phyloP scores from a whole-genome alignment of 2,113 vertebrate species.

The Rhinolophus ferrumequinum region DNA sequence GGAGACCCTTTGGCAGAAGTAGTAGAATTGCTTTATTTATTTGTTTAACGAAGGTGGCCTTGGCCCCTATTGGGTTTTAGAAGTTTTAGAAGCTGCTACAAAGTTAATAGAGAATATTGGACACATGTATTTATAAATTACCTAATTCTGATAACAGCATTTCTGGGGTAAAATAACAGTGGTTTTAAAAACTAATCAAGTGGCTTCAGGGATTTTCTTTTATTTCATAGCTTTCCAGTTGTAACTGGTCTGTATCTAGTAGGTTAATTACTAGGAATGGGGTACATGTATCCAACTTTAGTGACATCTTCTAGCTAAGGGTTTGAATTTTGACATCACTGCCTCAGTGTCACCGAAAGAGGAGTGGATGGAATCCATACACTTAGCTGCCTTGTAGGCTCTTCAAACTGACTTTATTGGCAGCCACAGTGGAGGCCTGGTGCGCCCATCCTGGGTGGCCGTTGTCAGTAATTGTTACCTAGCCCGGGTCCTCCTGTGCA shows the following conservation, averaged over 20 bases:
- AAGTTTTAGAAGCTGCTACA: conserved; percentile 51
- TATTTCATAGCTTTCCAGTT: background rate
- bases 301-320: background rate
- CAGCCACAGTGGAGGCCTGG: background rate
- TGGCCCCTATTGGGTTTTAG: background rate
- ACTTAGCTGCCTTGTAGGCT: background rate
- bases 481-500: background rate
- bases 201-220: background rate
- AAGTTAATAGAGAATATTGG: background rate
- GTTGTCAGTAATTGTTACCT: too few species aligned
- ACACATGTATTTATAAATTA: conserved; percentile 18
- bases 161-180: background rate
- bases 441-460: background rate
- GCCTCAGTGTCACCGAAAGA: background rate
- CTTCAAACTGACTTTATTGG: background rate
- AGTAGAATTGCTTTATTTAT: background rate
- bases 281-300: background rate
- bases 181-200: conserved; percentile 31
- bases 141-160: background rate
- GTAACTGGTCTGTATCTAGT: background rate
- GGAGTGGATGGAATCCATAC: background rate
- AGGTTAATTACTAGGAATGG: background rate
- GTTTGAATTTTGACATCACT: background rate
- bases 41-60: background rate
- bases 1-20: background rate